Percentiles rank a stretch among this genome's conserved stretches.
phyloP scores from a whole-genome alignment of 35 echinoderm and acorn worm genomes.

The Anneissia japonica region DNA sequence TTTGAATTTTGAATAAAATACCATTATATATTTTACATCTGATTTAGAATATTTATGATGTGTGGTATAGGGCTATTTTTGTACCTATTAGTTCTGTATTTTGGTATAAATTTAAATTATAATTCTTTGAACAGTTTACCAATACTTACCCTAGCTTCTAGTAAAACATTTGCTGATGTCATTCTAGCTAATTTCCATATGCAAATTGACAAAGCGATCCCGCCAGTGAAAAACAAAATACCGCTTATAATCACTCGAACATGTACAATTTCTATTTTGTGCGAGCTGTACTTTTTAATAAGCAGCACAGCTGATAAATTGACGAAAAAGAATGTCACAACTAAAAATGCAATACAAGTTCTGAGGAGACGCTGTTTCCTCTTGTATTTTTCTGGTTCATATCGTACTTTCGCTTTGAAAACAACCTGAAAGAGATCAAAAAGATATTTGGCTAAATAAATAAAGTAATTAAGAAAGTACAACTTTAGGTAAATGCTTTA shows the following conservation, averaged over 20 bases:
- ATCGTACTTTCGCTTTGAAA: constrained; percentile 55
- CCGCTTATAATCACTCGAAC: constrained; percentile 70
- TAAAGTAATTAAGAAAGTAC: not conserved
- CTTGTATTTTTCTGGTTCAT: constrained; percentile 65
- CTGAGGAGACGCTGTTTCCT: constrained; percentile 40
- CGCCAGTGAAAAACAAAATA: constrained; percentile 54
- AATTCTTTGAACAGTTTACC: no score
- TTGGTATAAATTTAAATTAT: no score
- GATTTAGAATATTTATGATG: no score
- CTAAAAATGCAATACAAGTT: constrained; percentile 26
- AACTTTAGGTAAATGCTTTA: no score
- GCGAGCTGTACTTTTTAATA: not conserved
- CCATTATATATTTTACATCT: no score
- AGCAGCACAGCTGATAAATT: constrained; percentile 50
- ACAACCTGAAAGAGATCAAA: constrained; percentile 54
- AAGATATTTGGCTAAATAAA: not conserved
- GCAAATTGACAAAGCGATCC: constrained; percentile 51
- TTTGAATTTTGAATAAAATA: no score
- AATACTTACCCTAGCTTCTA: constrained; percentile 86
- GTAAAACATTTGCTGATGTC: constrained; percentile 79
- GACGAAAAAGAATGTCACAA: constrained; percentile 37
- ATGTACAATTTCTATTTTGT: constrained; percentile 2
- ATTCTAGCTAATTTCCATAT: constrained; percentile 94
- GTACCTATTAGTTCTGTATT: no score
- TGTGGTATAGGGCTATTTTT: no score